Evolutionary conservation across 2,888 invertebrate species (phyloP).

Genomic region (Nephrotoma guestfalica): DNA sequence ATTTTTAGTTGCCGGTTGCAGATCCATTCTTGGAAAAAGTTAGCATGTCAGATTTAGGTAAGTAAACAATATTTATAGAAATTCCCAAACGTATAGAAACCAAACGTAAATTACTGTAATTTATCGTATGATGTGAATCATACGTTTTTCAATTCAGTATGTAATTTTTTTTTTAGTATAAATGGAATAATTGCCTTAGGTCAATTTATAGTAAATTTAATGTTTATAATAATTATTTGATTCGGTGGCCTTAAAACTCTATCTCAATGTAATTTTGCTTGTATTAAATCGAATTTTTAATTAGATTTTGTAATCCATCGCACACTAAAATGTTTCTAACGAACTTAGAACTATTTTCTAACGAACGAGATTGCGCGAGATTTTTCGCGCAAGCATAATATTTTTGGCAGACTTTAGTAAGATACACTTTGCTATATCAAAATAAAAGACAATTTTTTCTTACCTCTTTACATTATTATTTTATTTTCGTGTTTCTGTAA

Average conservation of each 20-base stretch:
- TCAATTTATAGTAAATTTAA: background rate
- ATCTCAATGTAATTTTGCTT: background rate
- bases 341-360: background rate
- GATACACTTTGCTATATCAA: background rate
- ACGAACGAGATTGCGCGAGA: too few species aligned
- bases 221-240: background rate
- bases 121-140: background rate
- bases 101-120: background rate
- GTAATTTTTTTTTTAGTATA: background rate
- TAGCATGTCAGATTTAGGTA: conserved; percentile 59
- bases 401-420: background rate
- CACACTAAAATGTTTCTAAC: background rate
- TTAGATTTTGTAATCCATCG: background rate
- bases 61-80: conserved; percentile 27
- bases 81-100: background rate
- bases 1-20: conserved; percentile 65
- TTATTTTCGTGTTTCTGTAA: background rate
- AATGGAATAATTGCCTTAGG: background rate
- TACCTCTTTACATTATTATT: background rate
- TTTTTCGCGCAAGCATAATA: background rate
- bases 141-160: background rate
- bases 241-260: background rate
- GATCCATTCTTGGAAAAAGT: conserved; percentile 87
- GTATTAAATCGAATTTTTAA: background rate
- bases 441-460: background rate